A percentile compares a stretch with the other conserved stretches of the same genome.
Conservation (phyloP, 2,888 invertebrate species). For the Parelbella ahira region DNA sequence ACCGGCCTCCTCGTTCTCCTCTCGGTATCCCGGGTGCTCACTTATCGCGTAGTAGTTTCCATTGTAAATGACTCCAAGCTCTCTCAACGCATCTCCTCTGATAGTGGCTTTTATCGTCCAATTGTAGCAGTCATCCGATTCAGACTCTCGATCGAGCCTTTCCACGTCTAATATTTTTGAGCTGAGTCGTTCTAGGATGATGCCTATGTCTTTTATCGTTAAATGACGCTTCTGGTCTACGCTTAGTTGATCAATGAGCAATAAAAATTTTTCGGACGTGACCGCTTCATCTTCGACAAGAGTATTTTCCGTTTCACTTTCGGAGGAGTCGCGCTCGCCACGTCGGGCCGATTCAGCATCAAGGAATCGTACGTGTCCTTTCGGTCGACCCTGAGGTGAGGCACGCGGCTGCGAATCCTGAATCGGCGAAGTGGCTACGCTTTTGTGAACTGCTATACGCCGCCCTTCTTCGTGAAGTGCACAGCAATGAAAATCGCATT, state of each 20-base stretch:
- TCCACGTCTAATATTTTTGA: slow-evolving; percentile 97
- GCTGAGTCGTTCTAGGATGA: slow-evolving; percentile 94
- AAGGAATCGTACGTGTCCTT: slow-evolving; percentile 92
- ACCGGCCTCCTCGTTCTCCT: slow-evolving; percentile 91
- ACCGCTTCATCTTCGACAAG: slow-evolving; percentile 94
- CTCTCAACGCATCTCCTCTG: slow-evolving; percentile 93
- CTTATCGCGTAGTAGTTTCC: slow-evolving; percentile 97
- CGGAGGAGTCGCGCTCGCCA: slow-evolving; percentile 91
- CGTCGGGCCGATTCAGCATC: slow-evolving; percentile 84
- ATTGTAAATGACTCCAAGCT: slow-evolving; percentile 96
- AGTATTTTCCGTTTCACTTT: slow-evolving; percentile 96
- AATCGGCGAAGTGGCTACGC: slow-evolving; percentile 95
- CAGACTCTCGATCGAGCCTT: slow-evolving; percentile 93
- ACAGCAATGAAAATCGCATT: slow-evolving; percentile 98
- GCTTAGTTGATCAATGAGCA: slow-evolving; percentile 95
- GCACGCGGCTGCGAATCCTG: slow-evolving; percentile 87
- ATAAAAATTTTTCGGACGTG: slow-evolving; percentile 94
- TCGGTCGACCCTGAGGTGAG: slow-evolving; percentile 84
- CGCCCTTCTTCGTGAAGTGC: slow-evolving; percentile 96
- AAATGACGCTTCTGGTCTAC: slow-evolving; percentile 95
- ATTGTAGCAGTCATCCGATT: slow-evolving; percentile 96
- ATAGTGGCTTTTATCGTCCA: slow-evolving; percentile 98
- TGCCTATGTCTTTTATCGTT: slow-evolving; percentile 96
- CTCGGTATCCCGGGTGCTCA: slow-evolving; percentile 96
- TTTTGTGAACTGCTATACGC: slow-evolving; percentile 94